Evolutionary conservation across 2,888 invertebrate species (phyloP), one percentile per base, ranked within the genome.

Genomic region (Hoplodrina ambigua): DNA sequence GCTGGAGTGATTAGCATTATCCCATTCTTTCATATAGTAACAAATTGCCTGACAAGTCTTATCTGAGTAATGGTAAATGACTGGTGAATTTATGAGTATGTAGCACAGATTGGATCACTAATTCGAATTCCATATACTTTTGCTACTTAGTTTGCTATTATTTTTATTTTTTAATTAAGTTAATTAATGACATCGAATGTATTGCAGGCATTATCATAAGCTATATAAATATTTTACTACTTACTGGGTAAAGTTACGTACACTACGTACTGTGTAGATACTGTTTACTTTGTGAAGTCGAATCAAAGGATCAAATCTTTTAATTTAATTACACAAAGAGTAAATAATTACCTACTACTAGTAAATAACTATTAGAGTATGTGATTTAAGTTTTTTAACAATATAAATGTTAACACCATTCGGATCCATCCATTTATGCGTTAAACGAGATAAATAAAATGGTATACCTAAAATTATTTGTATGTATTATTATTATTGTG

Each of bases 61-160:
- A 73, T 76, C 80, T 68, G 63, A 63, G 67, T 75, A 68, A 75
- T 75, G 58, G 67, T 67, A 69, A 72, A 72, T 83, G 84, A 83
- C 83, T 82, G 84, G 84, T 84, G 84, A 68, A 64, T 55, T 53
- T 20, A 20, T 19, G 70, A 67, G 64, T 53, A 55, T 54, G 55
- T 20, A 17, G 8, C 55, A 57, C 50, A 78, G 66, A 82, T 80
- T 78, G 82, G 73, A 65, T 66, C 61, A 52, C 55, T 64, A 69
- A 67, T 69, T 58, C 57, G 58, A 61, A 80, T 17, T 17, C 13
- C 41, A 46, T 68, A 72, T 30, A 77, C 73, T 80, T 77, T 75
- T 71, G 66, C 69, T 75, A 33, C 53, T 58, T 54, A 68, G 70
- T 80, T 80, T 59, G 73, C 75, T 73, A 58, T 65, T 57, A 37